phyloP scores from a whole-genome alignment of 2,888 invertebrate genomes.

The Prosopocoilus inquinatus region DNA sequence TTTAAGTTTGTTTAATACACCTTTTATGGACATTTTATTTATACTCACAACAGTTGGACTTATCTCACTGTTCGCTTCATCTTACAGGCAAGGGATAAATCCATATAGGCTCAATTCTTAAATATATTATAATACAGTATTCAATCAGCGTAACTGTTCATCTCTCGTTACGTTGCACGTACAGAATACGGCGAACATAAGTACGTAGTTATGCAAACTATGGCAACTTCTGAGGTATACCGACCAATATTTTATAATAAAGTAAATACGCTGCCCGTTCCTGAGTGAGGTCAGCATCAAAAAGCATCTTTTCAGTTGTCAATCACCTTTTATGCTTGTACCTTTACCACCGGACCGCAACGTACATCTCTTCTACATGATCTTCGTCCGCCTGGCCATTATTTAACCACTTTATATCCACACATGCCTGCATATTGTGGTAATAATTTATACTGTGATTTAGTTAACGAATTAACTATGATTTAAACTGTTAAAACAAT shows the following conservation, averaged over 20 bases:
- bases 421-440: not conserved
- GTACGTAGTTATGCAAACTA: slow-evolving; percentile 18
- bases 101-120: slow-evolving; percentile 1
- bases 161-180: not conserved
- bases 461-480: too few species aligned
- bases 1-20: too few species aligned
- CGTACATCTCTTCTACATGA: not conserved
- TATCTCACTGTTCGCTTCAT: too few species aligned
- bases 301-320: slow-evolving; percentile 36
- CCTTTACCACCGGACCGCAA: slow-evolving; percentile 8
- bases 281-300: slow-evolving; percentile 28
- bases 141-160: slow-evolving; percentile 2
- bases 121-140: not conserved
- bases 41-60: too few species aligned
- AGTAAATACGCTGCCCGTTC: slow-evolving; percentile 20
- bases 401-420: slow-evolving; percentile 1
- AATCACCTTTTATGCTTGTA: slow-evolving; percentile 26
- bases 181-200: slow-evolving; percentile 1
- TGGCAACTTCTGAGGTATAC: slow-evolving; percentile 12
- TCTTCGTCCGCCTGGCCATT: not conserved
- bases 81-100: not conserved
- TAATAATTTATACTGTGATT: too few species aligned
- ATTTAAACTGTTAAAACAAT: too few species aligned
- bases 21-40: too few species aligned
- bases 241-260: slow-evolving; percentile 28